Conservation (phyloP, 1,140 invertebrate species). For the Ganaspis sp. region DNA sequence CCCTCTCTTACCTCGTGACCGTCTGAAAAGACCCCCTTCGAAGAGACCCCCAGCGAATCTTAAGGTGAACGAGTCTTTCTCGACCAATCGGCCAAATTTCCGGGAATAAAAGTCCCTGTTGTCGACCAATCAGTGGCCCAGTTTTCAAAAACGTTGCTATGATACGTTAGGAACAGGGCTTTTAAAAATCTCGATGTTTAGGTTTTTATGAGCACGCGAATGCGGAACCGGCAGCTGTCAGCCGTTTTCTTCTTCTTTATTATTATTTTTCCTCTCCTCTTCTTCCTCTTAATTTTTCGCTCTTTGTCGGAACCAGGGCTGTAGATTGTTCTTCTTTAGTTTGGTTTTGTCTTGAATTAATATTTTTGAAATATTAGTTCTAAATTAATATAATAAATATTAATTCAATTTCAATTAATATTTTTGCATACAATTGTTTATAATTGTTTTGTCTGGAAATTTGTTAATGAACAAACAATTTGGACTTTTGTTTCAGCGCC, state of each 20-base stretch:
- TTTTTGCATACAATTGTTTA: too few relatives aligned
- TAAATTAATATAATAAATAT: too few relatives aligned
- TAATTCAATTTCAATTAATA: too few relatives aligned
- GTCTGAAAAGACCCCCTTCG: constrained; percentile 50
- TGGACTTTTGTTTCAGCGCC: too few relatives aligned
- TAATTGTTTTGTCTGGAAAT: too few relatives aligned
- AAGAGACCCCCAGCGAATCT: constrained; percentile 62
- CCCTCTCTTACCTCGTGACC: constrained; percentile 50
- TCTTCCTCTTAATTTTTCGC: constrained; percentile 38
- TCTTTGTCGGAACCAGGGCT: constrained; percentile 12
- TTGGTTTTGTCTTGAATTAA: not conserved
- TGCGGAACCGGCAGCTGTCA: constrained; percentile 58
- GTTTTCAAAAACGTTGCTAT: not conserved
- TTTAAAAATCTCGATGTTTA: constrained; percentile 15
- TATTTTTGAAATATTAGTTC: too few relatives aligned
- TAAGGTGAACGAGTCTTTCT: constrained; percentile 43
- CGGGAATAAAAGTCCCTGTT: constrained; percentile 49
- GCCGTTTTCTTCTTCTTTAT: constrained; percentile 50
- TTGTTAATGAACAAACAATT: too few relatives aligned
- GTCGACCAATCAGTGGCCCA: constrained; percentile 41
- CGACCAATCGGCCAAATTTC: constrained; percentile 56
- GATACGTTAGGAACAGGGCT: constrained; percentile 5
- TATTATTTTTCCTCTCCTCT: constrained; percentile 44
- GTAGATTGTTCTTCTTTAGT: too few relatives aligned
- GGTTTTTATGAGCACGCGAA: constrained; percentile 40